These are phyloP conservation scores for Crypturellus tataupa DNA, from an alignment of 2,797 vertebrate species.

Conservation along the genomic window DNA sequence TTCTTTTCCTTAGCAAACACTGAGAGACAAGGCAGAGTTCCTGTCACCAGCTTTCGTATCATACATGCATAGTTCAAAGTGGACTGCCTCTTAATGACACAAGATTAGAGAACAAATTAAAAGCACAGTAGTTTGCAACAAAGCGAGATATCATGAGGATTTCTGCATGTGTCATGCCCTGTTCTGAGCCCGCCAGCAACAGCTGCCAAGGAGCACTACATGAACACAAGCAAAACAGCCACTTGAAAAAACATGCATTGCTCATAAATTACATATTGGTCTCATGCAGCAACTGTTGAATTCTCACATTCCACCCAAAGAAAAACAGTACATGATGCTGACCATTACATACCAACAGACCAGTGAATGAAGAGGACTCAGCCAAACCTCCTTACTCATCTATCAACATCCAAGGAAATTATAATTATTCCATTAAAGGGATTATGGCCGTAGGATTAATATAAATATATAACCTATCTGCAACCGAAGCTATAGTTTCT, in stretches of 20 bases:
- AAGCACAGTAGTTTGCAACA: background rate
- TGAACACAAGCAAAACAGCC: background rate
- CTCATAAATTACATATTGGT: conserved; percentile 38
- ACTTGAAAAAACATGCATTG: background rate
- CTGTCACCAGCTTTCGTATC: background rate
- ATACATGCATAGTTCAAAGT: conserved; percentile 22
- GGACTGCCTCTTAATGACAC: conserved; percentile 1
- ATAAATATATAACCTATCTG: background rate
- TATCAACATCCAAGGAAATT: background rate
- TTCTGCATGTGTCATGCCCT: background rate
- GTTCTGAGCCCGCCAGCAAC: background rate
- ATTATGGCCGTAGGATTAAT: background rate
- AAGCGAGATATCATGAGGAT: background rate
- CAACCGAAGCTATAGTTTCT: background rate
- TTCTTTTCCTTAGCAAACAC: background rate
- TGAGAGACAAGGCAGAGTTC: background rate
- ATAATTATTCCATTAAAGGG: background rate
- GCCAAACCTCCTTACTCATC: background rate
- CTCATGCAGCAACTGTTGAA: conserved; percentile 18
- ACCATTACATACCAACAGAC: background rate
- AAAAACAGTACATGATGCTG: background rate
- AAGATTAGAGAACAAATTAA: background rate
- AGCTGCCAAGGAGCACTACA: background rate
- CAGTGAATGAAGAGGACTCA: background rate
- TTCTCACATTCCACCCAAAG: conserved; percentile 12